phyloP scores from a whole-genome alignment of 1,140 invertebrate species.

The Drosophila erecta region DNA sequence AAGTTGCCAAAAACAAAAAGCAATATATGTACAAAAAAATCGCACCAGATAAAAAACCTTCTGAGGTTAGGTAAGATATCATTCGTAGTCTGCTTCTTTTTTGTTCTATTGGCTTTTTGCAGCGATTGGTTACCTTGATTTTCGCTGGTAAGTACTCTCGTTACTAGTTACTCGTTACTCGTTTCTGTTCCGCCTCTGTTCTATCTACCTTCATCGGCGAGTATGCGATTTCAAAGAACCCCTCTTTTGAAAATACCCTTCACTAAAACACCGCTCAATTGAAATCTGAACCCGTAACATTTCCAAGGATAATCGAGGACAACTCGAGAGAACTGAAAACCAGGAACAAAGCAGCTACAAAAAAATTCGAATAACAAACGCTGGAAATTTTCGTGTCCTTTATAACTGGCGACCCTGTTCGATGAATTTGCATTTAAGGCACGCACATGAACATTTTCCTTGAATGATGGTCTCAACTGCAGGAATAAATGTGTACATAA shows the following conservation, averaged over 20 bases:
- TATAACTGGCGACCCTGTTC: constrained; percentile 72
- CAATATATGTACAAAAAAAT: not conserved
- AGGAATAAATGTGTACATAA: constrained; percentile 79
- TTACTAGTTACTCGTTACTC: constrained; percentile 59
- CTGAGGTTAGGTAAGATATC: constrained; percentile 77
- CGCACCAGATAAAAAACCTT: constrained; percentile 29
- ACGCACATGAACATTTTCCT: constrained; percentile 80
- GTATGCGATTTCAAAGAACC: constrained; percentile 16
- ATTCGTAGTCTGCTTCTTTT: constrained; percentile 53
- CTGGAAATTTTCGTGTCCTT: constrained; percentile 72
- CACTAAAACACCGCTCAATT: constrained; percentile 28
- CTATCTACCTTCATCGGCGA: constrained; percentile 33
- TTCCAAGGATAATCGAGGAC: constrained; percentile 38
- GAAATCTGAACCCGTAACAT: constrained; percentile 47
- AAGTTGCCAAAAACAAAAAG: constrained; percentile 23
- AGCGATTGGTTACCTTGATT: constrained; percentile 46
- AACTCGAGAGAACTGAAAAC: constrained; percentile 16
- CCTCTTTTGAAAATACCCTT: not conserved
- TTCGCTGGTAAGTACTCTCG: constrained; percentile 63
- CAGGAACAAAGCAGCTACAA: constrained; percentile 16
- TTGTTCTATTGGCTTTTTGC: constrained; percentile 66
- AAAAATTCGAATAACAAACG: constrained; percentile 9
- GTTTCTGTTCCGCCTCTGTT: constrained; percentile 30
- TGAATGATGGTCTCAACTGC: constrained; percentile 83
- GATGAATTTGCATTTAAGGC: constrained; percentile 81